Evolutionary conservation across 2,113 vertebrate genomes (phyloP).

Genomic region (Nyctereutes procyonoides): DNA sequence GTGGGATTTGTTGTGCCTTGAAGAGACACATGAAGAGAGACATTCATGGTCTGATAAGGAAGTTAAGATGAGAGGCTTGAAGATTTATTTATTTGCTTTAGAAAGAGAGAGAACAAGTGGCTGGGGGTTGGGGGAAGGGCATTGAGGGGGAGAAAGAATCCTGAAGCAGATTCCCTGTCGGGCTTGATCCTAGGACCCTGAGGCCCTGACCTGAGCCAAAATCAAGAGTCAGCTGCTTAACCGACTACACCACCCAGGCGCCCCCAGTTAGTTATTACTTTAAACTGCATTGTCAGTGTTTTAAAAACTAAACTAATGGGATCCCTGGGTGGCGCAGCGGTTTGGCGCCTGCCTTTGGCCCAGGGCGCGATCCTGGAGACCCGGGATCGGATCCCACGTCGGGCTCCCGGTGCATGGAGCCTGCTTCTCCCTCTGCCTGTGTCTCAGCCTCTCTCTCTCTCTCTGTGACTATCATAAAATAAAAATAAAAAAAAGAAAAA

Average conservation of each 20-base stretch:
- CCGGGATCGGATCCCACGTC: too few relatives aligned
- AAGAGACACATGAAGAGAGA: conserved; percentile 31
- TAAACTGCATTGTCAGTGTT: background rate
- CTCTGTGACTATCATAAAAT: too few relatives aligned
- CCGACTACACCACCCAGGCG: background rate
- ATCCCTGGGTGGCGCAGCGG: too few relatives aligned
- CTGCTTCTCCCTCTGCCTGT: too few relatives aligned
- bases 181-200: background rate
- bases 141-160: background rate
- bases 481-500: too few relatives aligned
- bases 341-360: too few relatives aligned
- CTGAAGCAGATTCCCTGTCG: background rate
- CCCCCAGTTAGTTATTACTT: background rate
- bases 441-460: too few relatives aligned
- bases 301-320: conserved; percentile 40
- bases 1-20: background rate
- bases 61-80: background rate
- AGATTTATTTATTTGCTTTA: background rate
- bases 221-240: background rate
- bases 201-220: background rate
- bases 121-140: background rate
- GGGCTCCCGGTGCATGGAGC: too few relatives aligned
- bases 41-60: background rate
- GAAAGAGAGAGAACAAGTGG: background rate
- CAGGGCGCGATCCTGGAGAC: too few relatives aligned